A percentile compares a stretch with the other conserved stretches of the same genome.
These are phyloP conservation scores for Brachionichthys hirsutus DNA, from an alignment of 2,113 vertebrate species.

Conservation along the genomic window DNA sequence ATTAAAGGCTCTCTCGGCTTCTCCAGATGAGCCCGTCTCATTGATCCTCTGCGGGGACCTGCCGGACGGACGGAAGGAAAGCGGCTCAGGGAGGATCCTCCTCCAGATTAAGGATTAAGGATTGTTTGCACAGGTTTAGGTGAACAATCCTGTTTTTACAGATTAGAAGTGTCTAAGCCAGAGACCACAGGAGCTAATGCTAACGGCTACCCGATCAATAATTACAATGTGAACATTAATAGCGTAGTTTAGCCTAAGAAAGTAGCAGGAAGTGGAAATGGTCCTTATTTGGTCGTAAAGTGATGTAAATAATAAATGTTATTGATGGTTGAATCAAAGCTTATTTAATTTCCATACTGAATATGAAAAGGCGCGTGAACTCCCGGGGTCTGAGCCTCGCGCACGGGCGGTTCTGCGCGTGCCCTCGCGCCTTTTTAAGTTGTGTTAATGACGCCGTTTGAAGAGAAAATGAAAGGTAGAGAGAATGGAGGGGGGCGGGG, in stretches of 20 bases:
- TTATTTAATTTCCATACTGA: too few species aligned
- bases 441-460: conserved; percentile 23
- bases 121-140: background rate
- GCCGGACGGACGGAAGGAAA: background rate
- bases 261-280: too few species aligned
- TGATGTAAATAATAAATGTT: too few species aligned
- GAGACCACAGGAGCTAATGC: too few species aligned
- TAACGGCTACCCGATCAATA: too few species aligned
- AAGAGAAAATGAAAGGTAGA: conserved; percentile 8
- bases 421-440: background rate
- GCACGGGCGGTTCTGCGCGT: background rate
- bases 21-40: background rate
- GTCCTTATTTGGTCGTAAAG: too few species aligned
- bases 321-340: too few species aligned
- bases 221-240: too few species aligned
- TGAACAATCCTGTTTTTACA: conserved; percentile 11
- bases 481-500: background rate
- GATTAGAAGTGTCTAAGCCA: background rate
- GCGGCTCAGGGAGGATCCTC: background rate
- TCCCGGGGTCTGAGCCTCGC: too few species aligned
- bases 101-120: background rate
- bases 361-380: too few species aligned
- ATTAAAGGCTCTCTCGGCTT: background rate
- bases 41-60: background rate
- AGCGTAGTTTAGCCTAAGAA: too few species aligned